A percentile compares a stretch with the other conserved stretches of the same genome.
phyloP scores from a whole-genome alignment of 35 echinoderm and acorn worm species.

The Heliocidaris tuberculata region DNA sequence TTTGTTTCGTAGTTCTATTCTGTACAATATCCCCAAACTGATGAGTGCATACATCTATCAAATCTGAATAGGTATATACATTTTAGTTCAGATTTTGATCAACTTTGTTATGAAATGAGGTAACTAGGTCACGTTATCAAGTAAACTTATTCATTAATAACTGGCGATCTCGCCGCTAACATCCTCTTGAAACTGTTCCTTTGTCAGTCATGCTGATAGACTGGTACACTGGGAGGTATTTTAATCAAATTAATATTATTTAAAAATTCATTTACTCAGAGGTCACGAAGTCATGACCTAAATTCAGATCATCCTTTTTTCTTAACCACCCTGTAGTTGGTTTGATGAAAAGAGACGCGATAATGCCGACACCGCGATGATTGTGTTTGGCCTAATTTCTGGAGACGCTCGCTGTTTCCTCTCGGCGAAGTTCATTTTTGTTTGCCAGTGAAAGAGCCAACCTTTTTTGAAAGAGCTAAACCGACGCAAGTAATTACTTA shows the following conservation, averaged over 20 bases:
- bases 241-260: background rate
- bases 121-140: no score
- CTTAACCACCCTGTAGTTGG: background rate
- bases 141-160: no score
- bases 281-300: background rate
- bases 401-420: background rate
- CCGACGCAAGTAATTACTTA: background rate
- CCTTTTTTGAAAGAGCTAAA: background rate
- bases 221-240: no score
- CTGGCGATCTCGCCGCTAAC: no score
- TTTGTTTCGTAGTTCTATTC: no score
- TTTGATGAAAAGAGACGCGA: background rate
- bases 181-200: no score
- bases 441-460: background rate
- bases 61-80: no score
- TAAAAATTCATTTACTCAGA: background rate
- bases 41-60: no score
- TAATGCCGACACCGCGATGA: background rate
- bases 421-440: background rate
- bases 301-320: background rate
- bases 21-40: no score
- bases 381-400: conserved; percentile 5
- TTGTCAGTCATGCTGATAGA: no score
- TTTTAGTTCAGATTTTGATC: no score
- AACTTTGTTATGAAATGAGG: no score